Evolutionary conservation across 2,888 invertebrate species (phyloP).

Genomic region (Ptychoptera albimana): DNA sequence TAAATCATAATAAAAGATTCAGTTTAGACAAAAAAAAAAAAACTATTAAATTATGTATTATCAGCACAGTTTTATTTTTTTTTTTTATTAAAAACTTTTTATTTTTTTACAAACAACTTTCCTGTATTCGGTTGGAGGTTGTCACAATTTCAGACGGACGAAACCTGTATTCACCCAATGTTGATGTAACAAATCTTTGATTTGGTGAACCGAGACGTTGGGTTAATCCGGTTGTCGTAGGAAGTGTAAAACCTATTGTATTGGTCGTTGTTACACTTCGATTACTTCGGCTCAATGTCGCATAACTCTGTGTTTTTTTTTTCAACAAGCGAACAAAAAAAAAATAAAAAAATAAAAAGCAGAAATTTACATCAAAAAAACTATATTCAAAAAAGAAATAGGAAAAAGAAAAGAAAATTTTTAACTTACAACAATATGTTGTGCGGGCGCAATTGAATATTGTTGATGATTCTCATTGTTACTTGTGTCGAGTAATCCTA

Average conservation of each 20-base stretch:
- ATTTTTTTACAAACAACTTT: constrained; percentile 64
- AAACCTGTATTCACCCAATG: constrained; percentile 61
- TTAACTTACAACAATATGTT: not conserved
- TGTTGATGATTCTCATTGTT: not conserved
- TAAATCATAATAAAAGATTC: no score
- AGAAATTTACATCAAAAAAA: not conserved
- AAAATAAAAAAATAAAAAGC: not conserved
- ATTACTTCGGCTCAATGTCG: constrained; percentile 54
- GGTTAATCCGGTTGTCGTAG: not conserved
- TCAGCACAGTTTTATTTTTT: not conserved
- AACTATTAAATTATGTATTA: no score
- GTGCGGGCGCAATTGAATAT: no score
- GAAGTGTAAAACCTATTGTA: not conserved
- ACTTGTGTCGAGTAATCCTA: not conserved
- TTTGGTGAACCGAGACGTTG: not conserved
- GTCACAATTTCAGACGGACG: constrained; percentile 67
- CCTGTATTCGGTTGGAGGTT: constrained; percentile 75
- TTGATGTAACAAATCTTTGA: constrained; percentile 43
- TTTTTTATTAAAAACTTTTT: not conserved
- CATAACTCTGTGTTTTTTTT: constrained; percentile 47
- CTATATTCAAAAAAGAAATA: not conserved
- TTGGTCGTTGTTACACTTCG: constrained; percentile 35
- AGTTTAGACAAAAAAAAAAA: no score
- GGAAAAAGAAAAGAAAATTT: not conserved
- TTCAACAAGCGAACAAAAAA: not conserved